phyloP scores from a whole-genome alignment of 2,888 invertebrate genomes.

The Clitarchus hookeri region DNA sequence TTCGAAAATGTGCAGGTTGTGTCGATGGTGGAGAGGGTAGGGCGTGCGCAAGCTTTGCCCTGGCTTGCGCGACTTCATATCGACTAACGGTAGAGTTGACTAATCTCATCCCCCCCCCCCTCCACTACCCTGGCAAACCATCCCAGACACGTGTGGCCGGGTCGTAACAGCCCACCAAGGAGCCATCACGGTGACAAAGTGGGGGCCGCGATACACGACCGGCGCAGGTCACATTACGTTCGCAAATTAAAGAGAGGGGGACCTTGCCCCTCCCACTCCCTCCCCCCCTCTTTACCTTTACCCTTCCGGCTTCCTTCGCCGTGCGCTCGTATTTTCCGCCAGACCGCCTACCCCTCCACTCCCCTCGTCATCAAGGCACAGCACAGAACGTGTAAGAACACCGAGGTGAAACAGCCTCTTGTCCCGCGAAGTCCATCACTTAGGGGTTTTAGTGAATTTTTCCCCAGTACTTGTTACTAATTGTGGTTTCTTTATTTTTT shows the following conservation, averaged over 20 bases:
- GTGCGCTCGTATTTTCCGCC: too few relatives aligned
- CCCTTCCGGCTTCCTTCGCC: not conserved
- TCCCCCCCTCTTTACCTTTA: not conserved
- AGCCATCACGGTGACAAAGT: not conserved
- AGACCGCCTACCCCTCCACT: too few relatives aligned
- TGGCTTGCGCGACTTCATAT: not conserved
- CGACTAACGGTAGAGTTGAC: not conserved
- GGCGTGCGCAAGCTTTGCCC: not conserved
- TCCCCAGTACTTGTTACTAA: too few relatives aligned
- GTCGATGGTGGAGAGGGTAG: too few relatives aligned
- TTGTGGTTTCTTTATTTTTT: too few relatives aligned
- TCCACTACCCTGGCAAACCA: not conserved
- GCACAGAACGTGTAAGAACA: too few relatives aligned
- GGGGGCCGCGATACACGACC: not conserved
- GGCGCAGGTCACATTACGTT: conserved; percentile 2
- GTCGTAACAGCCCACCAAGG: not conserved
- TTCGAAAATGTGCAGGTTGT: too few relatives aligned
- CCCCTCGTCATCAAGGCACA: too few relatives aligned
- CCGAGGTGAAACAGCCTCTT: too few relatives aligned
- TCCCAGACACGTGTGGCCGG: not conserved
- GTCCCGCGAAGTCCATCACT: too few relatives aligned
- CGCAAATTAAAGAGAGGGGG: not conserved
- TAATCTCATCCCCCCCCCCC: not conserved
- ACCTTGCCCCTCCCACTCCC: not conserved
- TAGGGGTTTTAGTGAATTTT: too few relatives aligned